Percentiles rank a stretch among this genome's conserved stretches.
phyloP scores from a whole-genome alignment of 1,140 invertebrate genomes.

The Heliconius melpomene region DNA sequence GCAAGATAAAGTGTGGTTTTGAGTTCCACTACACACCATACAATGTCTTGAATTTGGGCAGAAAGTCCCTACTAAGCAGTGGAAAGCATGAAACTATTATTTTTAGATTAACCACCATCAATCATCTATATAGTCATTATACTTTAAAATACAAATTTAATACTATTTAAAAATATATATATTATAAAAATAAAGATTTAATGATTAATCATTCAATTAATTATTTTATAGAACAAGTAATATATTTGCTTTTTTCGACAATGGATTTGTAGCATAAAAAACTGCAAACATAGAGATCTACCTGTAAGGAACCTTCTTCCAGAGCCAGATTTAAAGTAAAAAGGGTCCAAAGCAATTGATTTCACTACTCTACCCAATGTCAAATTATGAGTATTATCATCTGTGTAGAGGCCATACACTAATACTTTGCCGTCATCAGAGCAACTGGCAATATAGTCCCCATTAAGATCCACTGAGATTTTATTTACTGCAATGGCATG shows the following conservation, averaged over 20 bases:
- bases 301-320: conserved; percentile 91
- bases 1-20: too few relatives aligned
- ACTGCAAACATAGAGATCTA: conserved; percentile 35
- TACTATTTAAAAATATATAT: too few relatives aligned
- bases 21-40: too few relatives aligned
- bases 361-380: conserved; percentile 92
- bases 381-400: conserved; percentile 90
- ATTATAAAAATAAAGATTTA: too few relatives aligned
- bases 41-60: too few relatives aligned
- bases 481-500: conserved; percentile 96
- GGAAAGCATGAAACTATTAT: too few relatives aligned
- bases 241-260: neutral
- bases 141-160: too few relatives aligned
- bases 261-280: neutral
- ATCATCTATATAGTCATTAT: too few relatives aligned
- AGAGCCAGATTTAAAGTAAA: conserved; percentile 89
- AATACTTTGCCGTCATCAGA: conserved; percentile 96
- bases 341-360: conserved; percentile 94
- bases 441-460: conserved; percentile 94
- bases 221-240: too few relatives aligned
- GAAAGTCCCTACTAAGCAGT: too few relatives aligned
- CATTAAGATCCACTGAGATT: conserved; percentile 95
- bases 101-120: too few relatives aligned
- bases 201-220: too few relatives aligned
- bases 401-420: conserved; percentile 90